Evolutionary conservation across 2,113 vertebrate genomes (phyloP), one percentile per base, ranked within the genome.

Genomic region (Puma concolor): DNA sequence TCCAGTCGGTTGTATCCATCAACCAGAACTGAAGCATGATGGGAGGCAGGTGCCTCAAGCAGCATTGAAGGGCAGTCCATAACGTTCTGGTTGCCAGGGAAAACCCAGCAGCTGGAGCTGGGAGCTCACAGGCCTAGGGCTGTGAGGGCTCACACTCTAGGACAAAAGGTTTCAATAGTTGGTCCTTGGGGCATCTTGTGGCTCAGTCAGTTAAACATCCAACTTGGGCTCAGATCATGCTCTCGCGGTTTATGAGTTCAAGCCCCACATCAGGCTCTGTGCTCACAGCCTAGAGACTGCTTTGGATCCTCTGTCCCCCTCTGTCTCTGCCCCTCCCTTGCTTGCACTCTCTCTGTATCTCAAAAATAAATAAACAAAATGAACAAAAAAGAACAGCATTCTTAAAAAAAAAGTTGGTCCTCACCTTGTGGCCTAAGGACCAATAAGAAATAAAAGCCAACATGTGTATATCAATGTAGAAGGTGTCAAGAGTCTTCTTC

Each of bases 61-160:
- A n/a, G 50, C 86, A 17, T 71, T 10, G 17, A 41, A 81, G 44
- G 14, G 3, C 17, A 4, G 44, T 16, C 48, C 36, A 71, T 54
- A 12, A 16, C 9, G 52, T 71, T 94, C 95, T 69, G 71, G 94
- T 96, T 94, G 69, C 94, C 91, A 88, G n/a, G 81, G 71, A 86
- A 95, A 93, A 92, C 1, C 5, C 41, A 76, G 36, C 29, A 17
- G 76, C 74, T 50, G 38, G 60, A 67, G 33, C 44, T 80, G 19
- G 91, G 96, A 66, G 57, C 63, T 94, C 69, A 74, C 71, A 23
- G 87, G 81, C 54, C 4, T 0, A 29, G 60, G 44, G 54, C 44
- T 9, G 44, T 44, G 44, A 50, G 60, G 67, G 50, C 50, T 66
- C 80, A 74, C 4, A 15, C 23, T 31, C 66, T 29, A n/a, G 5